Conservation (phyloP, 2,888 invertebrate genomes). For the Amiota mariae region DNA sequence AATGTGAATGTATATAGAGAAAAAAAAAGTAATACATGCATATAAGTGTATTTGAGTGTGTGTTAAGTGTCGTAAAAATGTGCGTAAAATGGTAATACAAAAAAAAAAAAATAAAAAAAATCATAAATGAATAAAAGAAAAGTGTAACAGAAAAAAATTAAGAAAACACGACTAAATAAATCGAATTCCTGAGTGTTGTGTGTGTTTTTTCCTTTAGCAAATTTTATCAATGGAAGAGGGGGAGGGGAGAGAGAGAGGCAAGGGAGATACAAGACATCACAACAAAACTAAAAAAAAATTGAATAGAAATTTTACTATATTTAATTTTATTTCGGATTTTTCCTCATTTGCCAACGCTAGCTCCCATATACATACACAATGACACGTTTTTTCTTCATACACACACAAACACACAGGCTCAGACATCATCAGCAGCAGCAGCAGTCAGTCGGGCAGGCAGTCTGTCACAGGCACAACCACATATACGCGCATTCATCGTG, state of each 20-base stretch:
- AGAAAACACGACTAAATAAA: slow-evolving; percentile 15
- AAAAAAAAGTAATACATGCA: slow-evolving; percentile 32
- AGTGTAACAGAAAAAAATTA: slow-evolving; percentile 1
- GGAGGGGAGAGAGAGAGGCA: background rate
- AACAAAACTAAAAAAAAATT: background rate
- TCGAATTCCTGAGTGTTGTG: slow-evolving; percentile 17
- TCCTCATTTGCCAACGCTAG: slow-evolving; percentile 29
- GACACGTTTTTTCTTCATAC: slow-evolving; percentile 57
- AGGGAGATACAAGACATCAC: background rate
- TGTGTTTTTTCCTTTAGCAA: background rate
- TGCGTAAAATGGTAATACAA: slow-evolving; percentile 5
- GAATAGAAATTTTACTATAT: background rate
- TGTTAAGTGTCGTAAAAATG: slow-evolving; percentile 32
- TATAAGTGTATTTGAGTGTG: slow-evolving; percentile 36
- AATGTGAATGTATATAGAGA: slow-evolving; percentile 34
- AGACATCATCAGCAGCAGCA: background rate
- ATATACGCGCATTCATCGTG: background rate
- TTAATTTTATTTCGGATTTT: slow-evolving; percentile 32
- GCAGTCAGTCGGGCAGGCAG: background rate
- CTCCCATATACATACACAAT: slow-evolving; percentile 58
- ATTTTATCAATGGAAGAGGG: background rate
- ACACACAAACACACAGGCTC: slow-evolving; percentile 40
- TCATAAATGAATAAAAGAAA: background rate
- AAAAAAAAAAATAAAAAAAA: background rate
- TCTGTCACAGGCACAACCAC: background rate